A percentile compares a stretch with the other conserved stretches of the same genome.
These are phyloP conservation scores for Callipepla squamata DNA, from an alignment of 2,113 vertebrate species.

Conservation along the genomic window DNA sequence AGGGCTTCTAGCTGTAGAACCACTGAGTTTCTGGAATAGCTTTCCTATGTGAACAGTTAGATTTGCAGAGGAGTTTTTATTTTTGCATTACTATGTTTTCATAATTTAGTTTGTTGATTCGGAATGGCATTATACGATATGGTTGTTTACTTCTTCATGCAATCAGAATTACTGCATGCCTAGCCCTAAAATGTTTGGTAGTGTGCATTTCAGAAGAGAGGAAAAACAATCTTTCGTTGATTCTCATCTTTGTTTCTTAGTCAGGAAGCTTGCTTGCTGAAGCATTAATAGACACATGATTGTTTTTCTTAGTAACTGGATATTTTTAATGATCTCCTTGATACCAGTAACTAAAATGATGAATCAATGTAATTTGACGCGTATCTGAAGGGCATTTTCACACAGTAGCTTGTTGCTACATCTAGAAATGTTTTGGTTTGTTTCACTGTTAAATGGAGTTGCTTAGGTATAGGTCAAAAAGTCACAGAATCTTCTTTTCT, in stretches of 20 bases:
- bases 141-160: not conserved
- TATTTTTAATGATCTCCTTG: not conserved
- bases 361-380: not conserved
- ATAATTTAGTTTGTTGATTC: not conserved
- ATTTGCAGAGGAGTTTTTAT: not conserved
- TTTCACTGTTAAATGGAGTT: conserved; percentile 4
- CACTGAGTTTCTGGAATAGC: not conserved
- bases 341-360: not conserved
- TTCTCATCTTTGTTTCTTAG: not conserved
- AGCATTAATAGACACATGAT: not conserved
- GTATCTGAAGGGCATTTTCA: conserved; percentile 9
- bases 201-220: not conserved
- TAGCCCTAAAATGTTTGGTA: not conserved
- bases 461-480: conserved; percentile 25
- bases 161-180: not conserved
- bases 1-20: not conserved
- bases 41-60: not conserved
- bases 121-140: not conserved
- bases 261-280: not conserved
- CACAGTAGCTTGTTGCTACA: not conserved
- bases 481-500: conserved; percentile 15
- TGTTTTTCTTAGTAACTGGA: conserved; percentile 1
- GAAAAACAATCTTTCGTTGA: not conserved
- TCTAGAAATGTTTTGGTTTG: conserved; percentile 2
- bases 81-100: not conserved